Percentiles rank a stretch among this genome's conserved stretches.
Conservation (phyloP, 2,888 invertebrate genomes). For the Choreutis nemorana region DNA sequence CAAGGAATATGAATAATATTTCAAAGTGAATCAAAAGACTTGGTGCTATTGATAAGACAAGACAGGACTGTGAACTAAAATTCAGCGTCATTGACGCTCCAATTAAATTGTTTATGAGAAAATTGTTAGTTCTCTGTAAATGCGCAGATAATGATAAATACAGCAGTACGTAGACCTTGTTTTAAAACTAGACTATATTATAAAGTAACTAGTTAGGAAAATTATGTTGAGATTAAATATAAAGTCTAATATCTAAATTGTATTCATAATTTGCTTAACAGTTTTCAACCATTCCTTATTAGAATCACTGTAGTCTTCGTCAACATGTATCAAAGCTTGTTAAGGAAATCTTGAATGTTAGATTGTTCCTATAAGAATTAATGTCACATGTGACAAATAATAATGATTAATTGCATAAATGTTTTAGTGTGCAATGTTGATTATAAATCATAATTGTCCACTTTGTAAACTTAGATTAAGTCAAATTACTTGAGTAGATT, state of each 20-base stretch:
- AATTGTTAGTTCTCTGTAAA: too few species aligned
- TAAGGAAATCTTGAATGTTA: background rate
- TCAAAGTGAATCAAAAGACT: too few species aligned
- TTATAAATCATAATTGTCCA: constrained; percentile 40
- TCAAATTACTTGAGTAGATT: constrained; percentile 19
- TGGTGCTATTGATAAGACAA: too few species aligned
- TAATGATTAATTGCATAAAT: constrained; percentile 6
- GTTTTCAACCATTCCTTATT: constrained; percentile 34
- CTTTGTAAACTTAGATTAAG: constrained; percentile 8
- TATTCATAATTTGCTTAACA: constrained; percentile 20
- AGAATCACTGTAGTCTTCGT: constrained; percentile 8
- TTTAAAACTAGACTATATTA: too few species aligned
- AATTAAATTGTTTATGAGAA: too few species aligned
- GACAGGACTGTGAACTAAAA: too few species aligned
- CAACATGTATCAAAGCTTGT: background rate
- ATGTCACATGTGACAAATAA: constrained; percentile 6
- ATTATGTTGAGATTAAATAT: constrained; percentile 27
- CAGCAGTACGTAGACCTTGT: too few species aligned
- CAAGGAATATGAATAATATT: too few species aligned
- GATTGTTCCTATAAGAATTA: constrained; percentile 7
- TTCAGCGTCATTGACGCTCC: too few species aligned
- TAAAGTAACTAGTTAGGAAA: constrained; percentile 21
- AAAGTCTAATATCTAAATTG: constrained; percentile 12
- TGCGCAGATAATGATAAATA: too few species aligned
- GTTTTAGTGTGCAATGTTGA: constrained; percentile 25